Evolutionary conservation across 2,888 invertebrate species (phyloP).

Genomic region (Portevinia maculata): DNA sequence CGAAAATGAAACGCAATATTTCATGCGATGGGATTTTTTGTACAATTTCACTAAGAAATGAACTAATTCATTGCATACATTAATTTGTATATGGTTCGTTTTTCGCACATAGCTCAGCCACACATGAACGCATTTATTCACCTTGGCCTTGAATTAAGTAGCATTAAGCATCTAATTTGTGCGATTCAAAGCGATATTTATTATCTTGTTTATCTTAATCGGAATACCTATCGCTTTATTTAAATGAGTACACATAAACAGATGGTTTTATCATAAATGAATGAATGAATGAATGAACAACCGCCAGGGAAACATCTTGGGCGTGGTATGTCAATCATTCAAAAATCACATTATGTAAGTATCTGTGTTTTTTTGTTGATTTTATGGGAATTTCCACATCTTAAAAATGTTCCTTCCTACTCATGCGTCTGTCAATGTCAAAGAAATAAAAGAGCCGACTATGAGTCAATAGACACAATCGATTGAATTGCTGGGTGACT

Average conservation of each 20-base stretch:
- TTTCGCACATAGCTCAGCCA: not conserved
- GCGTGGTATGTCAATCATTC: not conserved
- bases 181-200: not conserved
- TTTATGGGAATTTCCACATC: not conserved
- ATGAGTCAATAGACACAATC: conserved; percentile 1
- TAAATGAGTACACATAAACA: not conserved
- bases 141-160: not conserved
- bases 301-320: not conserved
- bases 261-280: not conserved
- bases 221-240: not conserved
- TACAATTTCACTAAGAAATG: not conserved
- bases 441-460: not conserved
- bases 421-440: conserved; percentile 1
- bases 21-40: not conserved
- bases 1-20: not conserved
- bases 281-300: not conserved
- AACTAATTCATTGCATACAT: not conserved
- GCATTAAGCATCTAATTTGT: not conserved
- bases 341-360: not conserved
- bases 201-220: not conserved
- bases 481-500: not conserved
- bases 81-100: not conserved
- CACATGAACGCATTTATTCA: not conserved
- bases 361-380: not conserved
- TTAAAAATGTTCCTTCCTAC: not conserved